These are phyloP conservation scores for Psittacara wagleri DNA, from an alignment of 2,113 vertebrate genomes.

Conservation along the genomic window DNA sequence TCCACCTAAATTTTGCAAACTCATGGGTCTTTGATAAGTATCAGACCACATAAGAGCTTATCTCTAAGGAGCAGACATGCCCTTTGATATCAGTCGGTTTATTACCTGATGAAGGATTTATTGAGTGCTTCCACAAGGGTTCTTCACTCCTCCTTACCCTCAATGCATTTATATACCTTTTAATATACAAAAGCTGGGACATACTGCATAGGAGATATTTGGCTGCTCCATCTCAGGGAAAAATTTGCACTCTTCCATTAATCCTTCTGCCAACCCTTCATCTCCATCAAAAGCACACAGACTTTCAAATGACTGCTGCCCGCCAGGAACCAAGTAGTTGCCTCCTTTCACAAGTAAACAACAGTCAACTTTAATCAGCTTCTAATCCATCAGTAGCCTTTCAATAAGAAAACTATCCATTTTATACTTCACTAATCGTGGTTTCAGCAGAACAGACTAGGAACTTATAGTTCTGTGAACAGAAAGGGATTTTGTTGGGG, in stretches of 20 bases:
- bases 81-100: background rate
- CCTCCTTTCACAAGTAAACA: constrained; percentile 30
- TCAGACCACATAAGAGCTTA: background rate
- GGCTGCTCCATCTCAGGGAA: constrained; percentile 5
- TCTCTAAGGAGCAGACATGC: background rate
- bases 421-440: constrained; percentile 48
- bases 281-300: background rate
- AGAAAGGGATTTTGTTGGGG: background rate
- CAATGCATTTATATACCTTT: constrained; percentile 38
- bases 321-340: constrained; percentile 47
- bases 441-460: constrained; percentile 41
- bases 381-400: constrained; percentile 32
- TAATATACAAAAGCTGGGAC: constrained; percentile 1
- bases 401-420: constrained; percentile 53
- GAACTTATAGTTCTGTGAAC: constrained; percentile 5
- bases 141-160: background rate
- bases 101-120: constrained; percentile 45
- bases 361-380: background rate
- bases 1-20: background rate
- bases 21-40: background rate
- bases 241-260: constrained; percentile 26
- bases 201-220: background rate
- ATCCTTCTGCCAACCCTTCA: constrained; percentile 10
- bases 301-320: constrained; percentile 35
- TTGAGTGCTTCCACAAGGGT: constrained; percentile 20